These are phyloP conservation scores for Zootermopsis nevadensis DNA, from an alignment of 2,888 invertebrate species.

Conservation along the genomic window DNA sequence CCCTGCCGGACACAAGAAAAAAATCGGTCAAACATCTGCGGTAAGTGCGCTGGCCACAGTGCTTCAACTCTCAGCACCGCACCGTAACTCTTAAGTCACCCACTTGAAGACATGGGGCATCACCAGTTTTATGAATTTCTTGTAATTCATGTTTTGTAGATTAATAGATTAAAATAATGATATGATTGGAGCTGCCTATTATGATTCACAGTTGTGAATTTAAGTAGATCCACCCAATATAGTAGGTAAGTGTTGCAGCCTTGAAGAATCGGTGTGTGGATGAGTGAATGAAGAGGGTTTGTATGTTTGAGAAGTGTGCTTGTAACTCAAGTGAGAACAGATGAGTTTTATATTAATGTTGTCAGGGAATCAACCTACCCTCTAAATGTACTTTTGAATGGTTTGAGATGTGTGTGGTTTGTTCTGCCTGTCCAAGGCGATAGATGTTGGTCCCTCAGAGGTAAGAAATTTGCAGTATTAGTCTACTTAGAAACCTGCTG, in stretches of 20 bases:
- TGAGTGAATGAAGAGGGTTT: not conserved
- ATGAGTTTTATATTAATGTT: slow-evolving; percentile 23
- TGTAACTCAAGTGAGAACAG: slow-evolving; percentile 45
- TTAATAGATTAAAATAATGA: not conserved
- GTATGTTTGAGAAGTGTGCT: not conserved
- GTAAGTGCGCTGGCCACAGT: slow-evolving; percentile 31
- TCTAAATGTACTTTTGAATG: not conserved
- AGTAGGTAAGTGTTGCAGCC: not conserved
- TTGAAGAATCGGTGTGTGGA: not conserved
- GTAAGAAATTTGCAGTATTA: too few species aligned
- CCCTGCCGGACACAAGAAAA: slow-evolving; percentile 15
- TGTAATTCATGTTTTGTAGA: not conserved
- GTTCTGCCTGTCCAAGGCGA: not conserved
- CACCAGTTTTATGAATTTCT: not conserved
- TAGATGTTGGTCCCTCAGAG: not conserved
- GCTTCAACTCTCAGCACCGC: slow-evolving; percentile 1
- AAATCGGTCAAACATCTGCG: slow-evolving; percentile 10
- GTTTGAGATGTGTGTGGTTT: not conserved
- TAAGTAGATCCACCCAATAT: not conserved
- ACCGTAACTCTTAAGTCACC: slow-evolving; percentile 19
- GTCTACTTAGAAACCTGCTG: too few species aligned
- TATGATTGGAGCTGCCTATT: not conserved
- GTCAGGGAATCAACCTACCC: not conserved
- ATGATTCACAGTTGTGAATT: too few species aligned
- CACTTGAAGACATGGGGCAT: slow-evolving; percentile 9